These are phyloP conservation scores for Mastigias papua DNA, from an alignment of 30 jellyfish, hydroid and myxozoan species.

Conservation along the genomic window DNA sequence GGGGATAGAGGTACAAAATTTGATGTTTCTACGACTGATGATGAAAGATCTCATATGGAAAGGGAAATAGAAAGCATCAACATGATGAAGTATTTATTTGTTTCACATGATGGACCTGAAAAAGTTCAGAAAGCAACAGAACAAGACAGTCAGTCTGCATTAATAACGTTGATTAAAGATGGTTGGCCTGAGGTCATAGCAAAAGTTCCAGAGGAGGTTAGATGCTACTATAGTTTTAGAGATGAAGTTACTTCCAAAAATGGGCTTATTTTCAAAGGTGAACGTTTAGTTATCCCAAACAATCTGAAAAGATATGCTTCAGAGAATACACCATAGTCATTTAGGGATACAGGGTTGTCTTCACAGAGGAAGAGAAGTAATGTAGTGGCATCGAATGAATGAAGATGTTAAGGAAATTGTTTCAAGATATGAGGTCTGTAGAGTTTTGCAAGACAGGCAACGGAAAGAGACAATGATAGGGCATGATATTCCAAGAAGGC, in stretches of 20 bases:
- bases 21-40: slow-evolving; percentile 26
- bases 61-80: slow-evolving; percentile 20
- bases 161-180: slow-evolving; percentile 10
- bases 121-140: slow-evolving; percentile 41
- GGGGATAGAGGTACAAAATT: not conserved
- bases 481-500: not conserved
- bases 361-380: slow-evolving; percentile 33
- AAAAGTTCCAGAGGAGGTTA: slow-evolving; percentile 1
- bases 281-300: slow-evolving; percentile 56
- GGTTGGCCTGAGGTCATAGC: slow-evolving; percentile 55
- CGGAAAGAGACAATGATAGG: slow-evolving; percentile 33
- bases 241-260: slow-evolving; percentile 32
- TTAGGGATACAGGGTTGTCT: slow-evolving; percentile 12
- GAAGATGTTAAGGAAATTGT: slow-evolving; percentile 30
- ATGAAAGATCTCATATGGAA: slow-evolving; percentile 31
- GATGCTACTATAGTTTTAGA: slow-evolving; percentile 7
- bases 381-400: slow-evolving; percentile 46
- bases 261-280: slow-evolving; percentile 49
- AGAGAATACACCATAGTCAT: slow-evolving; percentile 28
- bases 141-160: slow-evolving; percentile 34
- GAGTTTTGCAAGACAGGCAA: not conserved
- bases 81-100: slow-evolving; percentile 15
- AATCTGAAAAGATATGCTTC: slow-evolving; percentile 11
- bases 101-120: slow-evolving; percentile 33
- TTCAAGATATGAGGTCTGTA: slow-evolving; percentile 36